Conservation (phyloP, 2,797 vertebrate genomes). For the Balearica regulorum region DNA sequence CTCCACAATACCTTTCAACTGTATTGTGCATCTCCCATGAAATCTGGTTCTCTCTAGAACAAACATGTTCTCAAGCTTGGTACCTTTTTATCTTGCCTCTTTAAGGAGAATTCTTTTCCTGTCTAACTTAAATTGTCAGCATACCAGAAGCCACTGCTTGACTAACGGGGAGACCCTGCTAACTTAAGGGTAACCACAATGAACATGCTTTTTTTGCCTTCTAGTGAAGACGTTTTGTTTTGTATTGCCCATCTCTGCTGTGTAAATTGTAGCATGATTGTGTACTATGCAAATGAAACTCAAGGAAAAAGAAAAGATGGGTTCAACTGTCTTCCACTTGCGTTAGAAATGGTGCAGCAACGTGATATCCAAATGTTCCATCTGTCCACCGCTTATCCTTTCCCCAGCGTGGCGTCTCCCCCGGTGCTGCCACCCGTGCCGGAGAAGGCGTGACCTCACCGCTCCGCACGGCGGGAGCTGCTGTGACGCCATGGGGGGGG, state of each 20-base stretch:
- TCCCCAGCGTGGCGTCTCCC: not conserved
- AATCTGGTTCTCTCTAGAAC: not conserved
- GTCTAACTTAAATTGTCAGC: not conserved
- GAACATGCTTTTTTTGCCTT: not conserved
- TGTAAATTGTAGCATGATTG: not conserved
- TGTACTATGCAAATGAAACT: not conserved
- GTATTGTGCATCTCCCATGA: rapidly evolving
- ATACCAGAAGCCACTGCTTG: not conserved
- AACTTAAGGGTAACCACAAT: not conserved
- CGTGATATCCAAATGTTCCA: rapidly evolving
- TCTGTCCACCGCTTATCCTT: not conserved
- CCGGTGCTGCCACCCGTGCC: not conserved
- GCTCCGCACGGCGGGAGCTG: not conserved
- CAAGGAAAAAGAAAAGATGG: rapidly evolving
- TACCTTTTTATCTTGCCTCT: not conserved
- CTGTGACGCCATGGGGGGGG: not conserved
- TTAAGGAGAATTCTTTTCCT: not conserved
- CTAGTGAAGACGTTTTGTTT: not conserved
- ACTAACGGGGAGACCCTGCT: not conserved
- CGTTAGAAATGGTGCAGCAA: not conserved
- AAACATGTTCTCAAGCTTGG: not conserved
- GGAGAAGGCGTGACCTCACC: not conserved
- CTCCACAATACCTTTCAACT: rapidly evolving
- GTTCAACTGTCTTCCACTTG: not conserved
- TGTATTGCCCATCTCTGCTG: not conserved